These are phyloP conservation scores for Dasyurus viverrinus DNA, from an alignment of 2,113 vertebrate species.

Conservation along the genomic window DNA sequence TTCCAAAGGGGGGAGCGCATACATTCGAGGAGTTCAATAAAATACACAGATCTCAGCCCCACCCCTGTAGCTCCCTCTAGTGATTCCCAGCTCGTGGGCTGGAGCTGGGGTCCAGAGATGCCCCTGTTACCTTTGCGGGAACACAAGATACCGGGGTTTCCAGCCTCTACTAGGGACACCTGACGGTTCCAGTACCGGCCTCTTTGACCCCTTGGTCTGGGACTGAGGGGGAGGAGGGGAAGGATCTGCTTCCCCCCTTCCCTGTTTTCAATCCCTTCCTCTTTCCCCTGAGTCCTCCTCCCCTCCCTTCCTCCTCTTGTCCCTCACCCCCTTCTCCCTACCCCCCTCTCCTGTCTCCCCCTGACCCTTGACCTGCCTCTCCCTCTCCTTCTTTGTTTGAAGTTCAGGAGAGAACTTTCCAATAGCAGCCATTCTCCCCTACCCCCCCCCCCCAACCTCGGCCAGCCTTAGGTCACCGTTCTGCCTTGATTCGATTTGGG, in stretches of 20 bases:
- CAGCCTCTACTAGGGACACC: neutral
- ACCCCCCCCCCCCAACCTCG: too few relatives aligned
- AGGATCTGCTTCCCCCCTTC: slow-evolving; percentile 65
- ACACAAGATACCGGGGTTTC: neutral
- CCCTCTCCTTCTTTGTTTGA: slow-evolving; percentile 56
- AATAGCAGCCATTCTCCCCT: slow-evolving; percentile 46
- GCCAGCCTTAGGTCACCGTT: slow-evolving; percentile 73
- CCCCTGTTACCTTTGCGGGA: too few relatives aligned
- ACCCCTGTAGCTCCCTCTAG: neutral
- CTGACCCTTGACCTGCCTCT: neutral
- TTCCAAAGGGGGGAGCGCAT: neutral
- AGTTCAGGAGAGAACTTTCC: slow-evolving; percentile 63
- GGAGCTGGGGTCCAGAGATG: neutral
- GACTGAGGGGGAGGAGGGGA: too few relatives aligned
- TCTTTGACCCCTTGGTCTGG: too few relatives aligned
- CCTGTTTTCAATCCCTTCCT: slow-evolving; percentile 84
- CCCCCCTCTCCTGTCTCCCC: neutral
- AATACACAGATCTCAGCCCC: neutral
- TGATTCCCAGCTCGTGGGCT: neutral
- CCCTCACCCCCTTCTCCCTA: neutral
- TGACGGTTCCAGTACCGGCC: slow-evolving; percentile 14
- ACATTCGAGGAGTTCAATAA: neutral
- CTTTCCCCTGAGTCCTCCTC: slow-evolving; percentile 82
- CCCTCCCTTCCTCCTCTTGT: neutral
- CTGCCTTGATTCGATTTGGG: slow-evolving; percentile 74